Conservation (phyloP, 2,888 invertebrate genomes). For the Taenaris catops region DNA sequence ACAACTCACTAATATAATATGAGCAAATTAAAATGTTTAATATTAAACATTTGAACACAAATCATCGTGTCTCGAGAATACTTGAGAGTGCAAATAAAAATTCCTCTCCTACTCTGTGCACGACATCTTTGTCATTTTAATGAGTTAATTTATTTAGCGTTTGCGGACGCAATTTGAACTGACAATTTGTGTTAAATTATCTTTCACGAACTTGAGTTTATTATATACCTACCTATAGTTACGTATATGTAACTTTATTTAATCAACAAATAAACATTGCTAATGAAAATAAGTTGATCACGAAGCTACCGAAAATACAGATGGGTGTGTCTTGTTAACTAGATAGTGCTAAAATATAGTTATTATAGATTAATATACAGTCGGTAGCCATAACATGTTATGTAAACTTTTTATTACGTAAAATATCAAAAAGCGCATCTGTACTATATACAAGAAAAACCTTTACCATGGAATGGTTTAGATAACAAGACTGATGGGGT, state of each 20-base stretch:
- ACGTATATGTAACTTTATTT: neutral
- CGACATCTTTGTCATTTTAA: conserved; percentile 18
- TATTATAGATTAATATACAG: conserved; percentile 1
- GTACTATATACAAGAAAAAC: neutral
- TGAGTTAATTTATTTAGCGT: conserved; percentile 20
- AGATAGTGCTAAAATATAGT: conserved; percentile 4
- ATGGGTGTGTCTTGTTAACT: conserved; percentile 16
- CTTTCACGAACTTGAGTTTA: conserved; percentile 11
- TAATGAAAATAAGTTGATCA: conserved; percentile 14
- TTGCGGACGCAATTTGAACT: conserved; percentile 4
- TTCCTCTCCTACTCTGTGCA: conserved; percentile 16
- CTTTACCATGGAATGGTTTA: conserved; percentile 1
- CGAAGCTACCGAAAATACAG: conserved; percentile 12
- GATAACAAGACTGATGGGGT: conserved; percentile 2
- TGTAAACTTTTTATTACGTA: conserved; percentile 2
- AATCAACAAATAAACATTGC: conserved; percentile 14
- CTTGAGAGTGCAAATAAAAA: too few species aligned
- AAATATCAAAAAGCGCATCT: neutral
- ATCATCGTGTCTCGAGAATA: too few species aligned
- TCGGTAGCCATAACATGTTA: conserved; percentile 1
- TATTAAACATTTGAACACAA: too few species aligned
- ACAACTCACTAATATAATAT: too few species aligned
- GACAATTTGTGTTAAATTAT: conserved; percentile 15
- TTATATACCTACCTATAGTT: too few species aligned
- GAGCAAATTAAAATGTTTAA: too few species aligned